phyloP scores from a whole-genome alignment of 64 coral and sea anemone genomes.

The Stylophora pistillata region DNA sequence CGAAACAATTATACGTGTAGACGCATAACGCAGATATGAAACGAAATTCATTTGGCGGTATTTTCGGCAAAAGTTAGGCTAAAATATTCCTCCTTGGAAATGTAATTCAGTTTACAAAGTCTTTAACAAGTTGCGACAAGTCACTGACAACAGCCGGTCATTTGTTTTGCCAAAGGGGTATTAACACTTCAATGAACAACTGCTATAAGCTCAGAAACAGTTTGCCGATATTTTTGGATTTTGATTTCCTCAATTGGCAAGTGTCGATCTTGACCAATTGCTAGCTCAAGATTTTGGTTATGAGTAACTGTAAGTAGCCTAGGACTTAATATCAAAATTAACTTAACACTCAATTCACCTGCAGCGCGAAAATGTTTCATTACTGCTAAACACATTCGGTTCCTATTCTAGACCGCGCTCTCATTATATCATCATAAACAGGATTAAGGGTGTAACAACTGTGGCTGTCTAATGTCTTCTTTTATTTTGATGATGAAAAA shows the following conservation, averaged over 20 bases:
- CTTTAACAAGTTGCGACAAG: slow-evolving; percentile 10
- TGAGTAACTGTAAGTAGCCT: not conserved
- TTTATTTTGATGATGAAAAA: not conserved
- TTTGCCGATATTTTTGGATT: not conserved
- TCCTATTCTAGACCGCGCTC: not conserved
- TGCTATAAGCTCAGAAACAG: not conserved
- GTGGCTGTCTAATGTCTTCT: not conserved
- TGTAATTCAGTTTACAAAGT: slow-evolving; percentile 27
- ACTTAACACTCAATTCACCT: slow-evolving; percentile 2
- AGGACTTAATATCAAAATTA: not conserved
- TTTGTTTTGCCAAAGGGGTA: not conserved
- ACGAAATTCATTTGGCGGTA: not conserved
- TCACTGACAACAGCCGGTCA: not conserved
- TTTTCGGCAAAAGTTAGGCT: not conserved
- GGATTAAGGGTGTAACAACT: slow-evolving; percentile 10
- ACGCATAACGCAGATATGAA: not conserved
- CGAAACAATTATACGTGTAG: slow-evolving; percentile 2
- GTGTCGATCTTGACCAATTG: too few species aligned
- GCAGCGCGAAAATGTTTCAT: not conserved
- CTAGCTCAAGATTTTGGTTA: not conserved
- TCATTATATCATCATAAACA: slow-evolving; percentile 40
- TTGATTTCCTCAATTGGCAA: not conserved
- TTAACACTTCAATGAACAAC: not conserved
- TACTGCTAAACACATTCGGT: not conserved
- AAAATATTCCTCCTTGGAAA: not conserved